Conservation (phyloP, 1,140 invertebrate species). For the Drosophila triauraria region DNA sequence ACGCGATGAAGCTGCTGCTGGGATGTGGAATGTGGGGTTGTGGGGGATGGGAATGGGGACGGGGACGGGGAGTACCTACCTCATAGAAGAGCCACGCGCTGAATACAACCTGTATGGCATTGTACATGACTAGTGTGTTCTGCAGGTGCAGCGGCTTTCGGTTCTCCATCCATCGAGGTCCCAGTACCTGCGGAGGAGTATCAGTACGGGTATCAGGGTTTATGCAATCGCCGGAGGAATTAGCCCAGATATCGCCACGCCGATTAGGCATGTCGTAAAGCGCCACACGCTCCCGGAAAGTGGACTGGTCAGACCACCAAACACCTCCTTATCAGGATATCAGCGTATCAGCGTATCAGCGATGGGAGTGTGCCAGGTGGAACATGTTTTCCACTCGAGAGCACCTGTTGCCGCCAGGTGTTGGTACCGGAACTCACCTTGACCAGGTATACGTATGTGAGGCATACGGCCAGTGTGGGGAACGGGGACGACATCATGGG, state of each 20-base stretch:
- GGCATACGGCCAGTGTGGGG: slow-evolving; percentile 91
- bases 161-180: slow-evolving; percentile 94
- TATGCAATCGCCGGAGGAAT: slow-evolving; percentile 13
- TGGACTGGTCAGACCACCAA: slow-evolving; percentile 14
- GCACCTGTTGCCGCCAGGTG: slow-evolving; percentile 28
- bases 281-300: background rate
- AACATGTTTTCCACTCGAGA: slow-evolving; percentile 27
- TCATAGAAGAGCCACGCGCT: slow-evolving; percentile 93
- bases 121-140: slow-evolving; percentile 92
- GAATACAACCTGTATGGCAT: slow-evolving; percentile 93
- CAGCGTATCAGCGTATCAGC: slow-evolving; percentile 1
- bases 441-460: slow-evolving; percentile 91
- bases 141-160: slow-evolving; percentile 93
- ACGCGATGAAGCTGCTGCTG: slow-evolving; percentile 30
- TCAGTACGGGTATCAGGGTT: background rate
- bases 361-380: slow-evolving; percentile 5
- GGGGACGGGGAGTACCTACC: slow-evolving; percentile 86
- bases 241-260: slow-evolving; percentile 29
- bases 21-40: slow-evolving; percentile 13
- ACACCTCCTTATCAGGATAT: slow-evolving; percentile 22
- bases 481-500: slow-evolving; percentile 93
- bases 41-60: background rate
- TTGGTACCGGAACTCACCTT: slow-evolving; percentile 88
- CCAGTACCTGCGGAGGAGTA: slow-evolving; percentile 86
- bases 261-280: slow-evolving; percentile 27